A percentile compares a stretch with the other conserved stretches of the same genome.
Conservation (phyloP, 1,140 invertebrate genomes). For the Tetramorium alpestre region DNA sequence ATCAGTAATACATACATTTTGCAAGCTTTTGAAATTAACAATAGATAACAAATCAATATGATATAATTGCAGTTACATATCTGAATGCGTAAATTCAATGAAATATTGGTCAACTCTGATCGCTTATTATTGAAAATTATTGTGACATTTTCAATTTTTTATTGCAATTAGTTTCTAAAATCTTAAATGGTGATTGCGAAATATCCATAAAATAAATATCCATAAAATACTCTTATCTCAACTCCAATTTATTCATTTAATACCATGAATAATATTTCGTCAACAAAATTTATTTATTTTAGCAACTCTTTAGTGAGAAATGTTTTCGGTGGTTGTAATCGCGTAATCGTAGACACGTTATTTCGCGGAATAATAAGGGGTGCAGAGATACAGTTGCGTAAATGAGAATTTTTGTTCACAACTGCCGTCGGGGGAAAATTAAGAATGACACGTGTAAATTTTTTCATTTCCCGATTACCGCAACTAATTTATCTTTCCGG, state of each 20-base stretch:
- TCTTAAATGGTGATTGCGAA: not conserved
- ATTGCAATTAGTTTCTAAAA: not conserved
- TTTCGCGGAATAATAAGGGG: slow-evolving; percentile 4
- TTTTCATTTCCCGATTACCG: slow-evolving; percentile 37
- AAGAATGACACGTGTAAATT: slow-evolving; percentile 36
- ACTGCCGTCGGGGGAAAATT: not conserved
- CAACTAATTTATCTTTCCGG: slow-evolving; percentile 44
- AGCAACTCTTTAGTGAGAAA: not conserved
- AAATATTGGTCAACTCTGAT: not conserved
- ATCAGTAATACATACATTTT: not conserved
- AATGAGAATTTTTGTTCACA: slow-evolving; percentile 29
- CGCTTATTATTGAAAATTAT: not conserved
- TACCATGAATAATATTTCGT: not conserved
- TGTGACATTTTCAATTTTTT: not conserved
- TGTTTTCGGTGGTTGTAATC: not conserved
- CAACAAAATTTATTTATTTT: not conserved
- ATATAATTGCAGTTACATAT: not conserved
- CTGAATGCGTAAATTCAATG: not conserved
- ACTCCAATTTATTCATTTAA: slow-evolving; percentile 1
- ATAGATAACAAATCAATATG: not conserved
- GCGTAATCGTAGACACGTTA: not conserved
- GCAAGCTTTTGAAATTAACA: slow-evolving; percentile 4
- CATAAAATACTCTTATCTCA: not conserved
- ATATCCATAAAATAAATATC: too few species aligned
- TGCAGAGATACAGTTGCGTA: not conserved